Conservation (phyloP, 2,113 vertebrate species). For the Lamprotornis superbus region DNA sequence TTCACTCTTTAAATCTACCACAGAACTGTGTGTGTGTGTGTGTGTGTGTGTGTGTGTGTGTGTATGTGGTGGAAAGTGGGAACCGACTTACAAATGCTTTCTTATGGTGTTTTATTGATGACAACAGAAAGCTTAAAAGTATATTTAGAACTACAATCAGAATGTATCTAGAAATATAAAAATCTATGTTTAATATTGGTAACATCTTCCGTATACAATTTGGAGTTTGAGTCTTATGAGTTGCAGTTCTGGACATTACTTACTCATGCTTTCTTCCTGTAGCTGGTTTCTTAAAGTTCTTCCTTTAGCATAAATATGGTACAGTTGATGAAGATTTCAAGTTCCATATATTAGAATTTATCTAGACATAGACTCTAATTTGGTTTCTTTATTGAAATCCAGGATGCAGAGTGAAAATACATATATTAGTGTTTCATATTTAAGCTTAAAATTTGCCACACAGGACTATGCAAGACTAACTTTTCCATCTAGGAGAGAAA, state of each 20-base stretch:
- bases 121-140: neutral
- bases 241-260: neutral
- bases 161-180: neutral
- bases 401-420: neutral
- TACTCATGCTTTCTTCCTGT: neutral
- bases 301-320: neutral
- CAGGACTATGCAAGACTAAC: neutral
- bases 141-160: neutral
- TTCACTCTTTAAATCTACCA: neutral
- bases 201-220: neutral
- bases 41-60: accelerated
- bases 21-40: too few relatives aligned
- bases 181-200: neutral
- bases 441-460: neutral
- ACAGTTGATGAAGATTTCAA: neutral
- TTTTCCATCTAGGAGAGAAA: neutral
- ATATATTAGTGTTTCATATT: neutral
- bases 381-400: neutral
- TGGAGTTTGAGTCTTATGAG: neutral
- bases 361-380: neutral
- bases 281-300: neutral
- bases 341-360: neutral
- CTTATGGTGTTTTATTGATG: neutral
- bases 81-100: neutral
- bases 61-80: neutral